Conservation (phyloP, 2,797 vertebrate genomes). For the Lateolabrax maculatus region DNA sequence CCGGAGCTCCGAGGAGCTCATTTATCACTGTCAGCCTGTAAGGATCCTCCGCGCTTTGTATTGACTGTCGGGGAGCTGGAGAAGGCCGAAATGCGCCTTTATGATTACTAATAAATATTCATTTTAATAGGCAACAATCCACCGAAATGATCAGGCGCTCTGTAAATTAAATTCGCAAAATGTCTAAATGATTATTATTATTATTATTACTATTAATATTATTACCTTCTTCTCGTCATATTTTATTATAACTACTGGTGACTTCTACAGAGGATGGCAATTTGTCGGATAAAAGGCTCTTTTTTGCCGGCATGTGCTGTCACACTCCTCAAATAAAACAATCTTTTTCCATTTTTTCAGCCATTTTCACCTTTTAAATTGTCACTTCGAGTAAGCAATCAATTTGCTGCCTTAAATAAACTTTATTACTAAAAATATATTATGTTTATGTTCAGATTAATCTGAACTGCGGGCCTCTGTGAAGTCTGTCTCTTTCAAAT, state of each 20-base stretch:
- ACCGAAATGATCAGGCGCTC: not conserved
- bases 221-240: no score
- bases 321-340: not conserved
- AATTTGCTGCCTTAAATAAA: not conserved
- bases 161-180: no score
- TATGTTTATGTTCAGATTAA: no score
- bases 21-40: conserved; percentile 67
- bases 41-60: conserved; percentile 25
- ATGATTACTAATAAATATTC: conserved; percentile 21
- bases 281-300: not conserved
- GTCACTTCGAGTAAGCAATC: not conserved
- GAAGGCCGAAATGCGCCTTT: not conserved
- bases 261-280: no score
- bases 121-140: not conserved
- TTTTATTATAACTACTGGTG: not conserved
- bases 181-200: not conserved
- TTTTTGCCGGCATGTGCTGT: not conserved
- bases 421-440: not conserved
- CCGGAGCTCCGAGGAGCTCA: conserved; percentile 41
- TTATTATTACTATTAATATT: not conserved
- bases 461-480: not conserved
- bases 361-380: not conserved
- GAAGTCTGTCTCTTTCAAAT: not conserved
- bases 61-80: not conserved
- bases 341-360: not conserved